Percentiles rank a stretch among this genome's conserved stretches.
Evolutionary conservation across 2,797 vertebrate genomes (phyloP).

Genomic region (Ispidina lecontei): DNA sequence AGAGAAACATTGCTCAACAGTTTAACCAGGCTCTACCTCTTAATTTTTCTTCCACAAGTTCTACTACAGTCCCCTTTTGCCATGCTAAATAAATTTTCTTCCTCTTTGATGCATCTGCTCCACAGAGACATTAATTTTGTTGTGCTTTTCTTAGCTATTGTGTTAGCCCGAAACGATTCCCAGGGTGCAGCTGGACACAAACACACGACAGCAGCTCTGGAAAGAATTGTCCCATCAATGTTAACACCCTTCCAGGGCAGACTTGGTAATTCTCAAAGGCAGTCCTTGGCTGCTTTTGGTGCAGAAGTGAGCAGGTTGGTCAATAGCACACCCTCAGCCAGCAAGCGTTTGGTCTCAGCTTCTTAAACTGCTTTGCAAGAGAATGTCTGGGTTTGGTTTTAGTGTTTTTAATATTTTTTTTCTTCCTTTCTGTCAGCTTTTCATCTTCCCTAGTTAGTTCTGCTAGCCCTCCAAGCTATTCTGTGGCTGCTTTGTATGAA

Average conservation of each 20-base stretch:
- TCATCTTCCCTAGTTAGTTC: slow-evolving; percentile 38
- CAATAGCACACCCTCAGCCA: background rate
- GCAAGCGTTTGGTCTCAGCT: background rate
- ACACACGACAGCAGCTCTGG: background rate
- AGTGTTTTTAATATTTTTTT: background rate
- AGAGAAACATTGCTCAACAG: background rate
- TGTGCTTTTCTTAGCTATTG: background rate
- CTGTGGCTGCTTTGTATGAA: slow-evolving; percentile 33
- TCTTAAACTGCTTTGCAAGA: background rate
- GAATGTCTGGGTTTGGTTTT: background rate
- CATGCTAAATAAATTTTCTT: background rate
- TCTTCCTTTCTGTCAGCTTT: slow-evolving; percentile 2
- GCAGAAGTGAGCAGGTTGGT: background rate
- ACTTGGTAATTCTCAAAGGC: background rate
- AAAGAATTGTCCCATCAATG: background rate
- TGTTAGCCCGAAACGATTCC: background rate
- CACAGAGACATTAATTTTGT: background rate
- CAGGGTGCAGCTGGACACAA: background rate
- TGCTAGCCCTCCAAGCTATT: slow-evolving; percentile 49
- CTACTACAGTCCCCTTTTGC: background rate
- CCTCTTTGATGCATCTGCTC: background rate
- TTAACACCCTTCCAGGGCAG: background rate
- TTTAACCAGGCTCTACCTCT: background rate
- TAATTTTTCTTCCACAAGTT: background rate
- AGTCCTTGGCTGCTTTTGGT: background rate